Evolutionary conservation across 2,888 invertebrate genomes (phyloP).

Genomic region (Eretmocerus hayati): DNA sequence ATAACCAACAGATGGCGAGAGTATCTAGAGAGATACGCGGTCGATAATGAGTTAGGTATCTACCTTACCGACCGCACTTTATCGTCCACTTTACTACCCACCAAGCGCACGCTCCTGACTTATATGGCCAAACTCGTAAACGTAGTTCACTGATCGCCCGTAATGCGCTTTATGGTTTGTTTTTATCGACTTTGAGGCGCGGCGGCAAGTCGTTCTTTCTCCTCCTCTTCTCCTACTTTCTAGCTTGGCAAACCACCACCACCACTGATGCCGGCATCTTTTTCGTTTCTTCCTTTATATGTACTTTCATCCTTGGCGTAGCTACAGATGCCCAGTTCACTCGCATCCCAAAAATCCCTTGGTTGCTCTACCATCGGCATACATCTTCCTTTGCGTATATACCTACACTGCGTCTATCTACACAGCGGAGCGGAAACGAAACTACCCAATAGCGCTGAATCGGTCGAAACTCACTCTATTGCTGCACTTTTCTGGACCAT

Average conservation of each 20-base stretch:
- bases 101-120: slow-evolving; percentile 31
- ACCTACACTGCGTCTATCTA: not conserved
- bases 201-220: not conserved
- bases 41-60: no score
- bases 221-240: not conserved
- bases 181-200: slow-evolving; percentile 40
- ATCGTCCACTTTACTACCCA: slow-evolving; percentile 29
- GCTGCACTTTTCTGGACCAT: slow-evolving; percentile 23
- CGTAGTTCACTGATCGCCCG: slow-evolving; percentile 44
- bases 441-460: slow-evolving; percentile 20
- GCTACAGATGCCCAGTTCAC: no score
- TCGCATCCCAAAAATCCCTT: no score
- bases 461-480: slow-evolving; percentile 28
- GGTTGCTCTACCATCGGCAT: no score
- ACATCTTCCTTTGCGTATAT: no score
- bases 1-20: slow-evolving; percentile 25
- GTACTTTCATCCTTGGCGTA: no score
- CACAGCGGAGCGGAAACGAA: not conserved
- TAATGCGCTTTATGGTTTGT: slow-evolving; percentile 44
- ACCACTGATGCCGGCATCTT: no score
- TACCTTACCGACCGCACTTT: slow-evolving; percentile 40
- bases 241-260: no score
- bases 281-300: no score
- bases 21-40: no score
- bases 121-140: slow-evolving; percentile 22